Evolutionary conservation across 2,113 vertebrate species (phyloP).

Genomic region (Ochotona princeps): DNA sequence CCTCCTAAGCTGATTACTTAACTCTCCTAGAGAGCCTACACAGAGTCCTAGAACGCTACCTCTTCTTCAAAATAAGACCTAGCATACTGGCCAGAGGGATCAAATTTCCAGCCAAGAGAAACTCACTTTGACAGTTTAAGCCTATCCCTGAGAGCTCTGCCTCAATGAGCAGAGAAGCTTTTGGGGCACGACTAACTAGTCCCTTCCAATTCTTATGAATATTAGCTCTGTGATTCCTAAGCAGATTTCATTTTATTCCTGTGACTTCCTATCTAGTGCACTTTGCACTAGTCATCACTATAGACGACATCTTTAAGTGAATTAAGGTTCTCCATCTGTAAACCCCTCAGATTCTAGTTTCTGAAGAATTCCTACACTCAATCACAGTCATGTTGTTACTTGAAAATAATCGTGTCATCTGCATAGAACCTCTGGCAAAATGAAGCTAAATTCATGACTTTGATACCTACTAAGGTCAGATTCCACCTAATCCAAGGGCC

Average conservation of each 20-base stretch:
- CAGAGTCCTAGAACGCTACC: neutral
- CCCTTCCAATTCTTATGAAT: slow-evolving; percentile 67
- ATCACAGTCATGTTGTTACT: neutral
- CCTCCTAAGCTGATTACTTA: neutral
- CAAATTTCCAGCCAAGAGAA: neutral
- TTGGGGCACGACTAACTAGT: slow-evolving; percentile 35
- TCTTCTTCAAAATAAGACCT: slow-evolving; percentile 44
- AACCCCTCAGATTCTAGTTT: slow-evolving; percentile 43
- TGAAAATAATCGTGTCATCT: neutral
- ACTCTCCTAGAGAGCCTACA: slow-evolving; percentile 10
- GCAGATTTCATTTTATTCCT: slow-evolving; percentile 77
- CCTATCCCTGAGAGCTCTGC: slow-evolving; percentile 45
- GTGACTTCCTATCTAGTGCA: slow-evolving; percentile 75
- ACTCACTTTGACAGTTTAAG: slow-evolving; percentile 34
- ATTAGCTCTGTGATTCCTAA: slow-evolving; percentile 74
- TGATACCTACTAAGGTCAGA: neutral
- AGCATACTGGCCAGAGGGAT: neutral
- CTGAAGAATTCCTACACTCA: neutral
- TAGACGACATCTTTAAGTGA: slow-evolving; percentile 53
- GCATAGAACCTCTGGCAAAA: neutral
- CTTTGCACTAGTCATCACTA: slow-evolving; percentile 34
- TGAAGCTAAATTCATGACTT: slow-evolving; percentile 31
- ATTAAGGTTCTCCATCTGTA: slow-evolving; percentile 46
- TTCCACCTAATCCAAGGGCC: neutral
- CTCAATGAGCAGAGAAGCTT: slow-evolving; percentile 51